Base-by-base conservation (phyloP, 2,888 invertebrate genomes). In the Micropterix aruncella region DNA sequence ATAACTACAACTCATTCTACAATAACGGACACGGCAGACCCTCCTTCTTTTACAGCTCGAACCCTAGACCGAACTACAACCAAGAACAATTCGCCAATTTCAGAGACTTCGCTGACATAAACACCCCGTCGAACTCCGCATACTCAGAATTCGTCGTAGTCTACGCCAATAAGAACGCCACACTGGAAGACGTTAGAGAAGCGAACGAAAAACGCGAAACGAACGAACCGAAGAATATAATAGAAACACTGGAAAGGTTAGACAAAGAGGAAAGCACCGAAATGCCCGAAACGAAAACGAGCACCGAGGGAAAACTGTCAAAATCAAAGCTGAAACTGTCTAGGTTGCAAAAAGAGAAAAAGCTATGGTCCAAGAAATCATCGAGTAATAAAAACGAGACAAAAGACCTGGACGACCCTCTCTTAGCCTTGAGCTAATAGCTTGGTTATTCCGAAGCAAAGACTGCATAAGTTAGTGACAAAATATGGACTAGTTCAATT, bases 61-160 rank as follows among this genome's bases (percentile, higher is more conserved):
- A 87, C 55, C 83, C 85, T 0, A 75, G 80, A 55, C 81, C 81
- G 3, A 83, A 83, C 42, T 80, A 83, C 52, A 78, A 83, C 18
- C 79, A 82, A 46, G 88, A 90, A 55, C 90, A 90, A 56, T 90
- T 91, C 56, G 87, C 88, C 3, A 88, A 90, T 58, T 91, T 91
- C 66, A 75, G 87, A 54, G 91, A 91, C 59, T 91, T 91, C 56
- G 90, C 91, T 1, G 91, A 91, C 54, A 90, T 91, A 44, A 90
- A 89, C 49, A 79, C 86, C 2, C 87, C 88, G 1, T 77, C 84
- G 0, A 86, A 85, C 56, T 64, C 70, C 2, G 86, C 86, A 3
- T 90, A 83, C 60, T 88, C 89, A 0, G 84, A 89, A 53, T 80
- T 79, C 49, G 86, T 88, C 19, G 82, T 89, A 0, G 88, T 89